These are phyloP conservation scores for Phortica variegata DNA, from an alignment of 1,140 invertebrate species.

Conservation along the genomic window DNA sequence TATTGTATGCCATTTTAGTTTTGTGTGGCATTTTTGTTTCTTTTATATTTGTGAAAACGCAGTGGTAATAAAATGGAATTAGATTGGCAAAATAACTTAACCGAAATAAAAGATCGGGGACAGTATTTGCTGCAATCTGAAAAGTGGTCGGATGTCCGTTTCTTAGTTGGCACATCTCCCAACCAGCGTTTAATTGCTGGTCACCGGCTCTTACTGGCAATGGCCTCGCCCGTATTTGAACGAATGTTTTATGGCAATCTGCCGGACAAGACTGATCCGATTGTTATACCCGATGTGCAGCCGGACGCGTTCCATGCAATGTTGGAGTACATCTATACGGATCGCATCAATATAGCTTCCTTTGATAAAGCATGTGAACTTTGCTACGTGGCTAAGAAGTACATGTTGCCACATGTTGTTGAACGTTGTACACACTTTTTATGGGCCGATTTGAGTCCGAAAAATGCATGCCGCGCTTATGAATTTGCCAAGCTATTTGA, in stretches of 20 bases:
- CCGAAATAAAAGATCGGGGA: conserved; percentile 69
- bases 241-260: conserved; percentile 76
- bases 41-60: too few relatives aligned
- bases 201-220: conserved; percentile 79
- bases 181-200: conserved; percentile 71
- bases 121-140: conserved; percentile 71
- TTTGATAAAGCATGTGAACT: conserved; percentile 83
- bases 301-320: conserved; percentile 80
- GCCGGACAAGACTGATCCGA: conserved; percentile 69
- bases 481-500: conserved; percentile 84
- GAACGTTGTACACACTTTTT: conserved; percentile 78
- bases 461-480: conserved; percentile 79
- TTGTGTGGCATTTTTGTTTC: too few relatives aligned
- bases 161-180: conserved; percentile 77
- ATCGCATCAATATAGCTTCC: conserved; percentile 73
- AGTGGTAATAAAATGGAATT: conserved; percentile 41
- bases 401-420: conserved; percentile 79
- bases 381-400: conserved; percentile 85
- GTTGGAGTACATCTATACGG: conserved; percentile 80
- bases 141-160: conserved; percentile 77
- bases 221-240: conserved; percentile 82
- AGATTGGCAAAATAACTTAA: conserved; percentile 75
- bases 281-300: conserved; percentile 78
- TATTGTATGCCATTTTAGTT: too few relatives aligned
- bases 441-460: conserved; percentile 75